These are phyloP conservation scores for Hydrotaea cyrtoneurina DNA, from an alignment of 2,888 invertebrate genomes.

Conservation along the genomic window DNA sequence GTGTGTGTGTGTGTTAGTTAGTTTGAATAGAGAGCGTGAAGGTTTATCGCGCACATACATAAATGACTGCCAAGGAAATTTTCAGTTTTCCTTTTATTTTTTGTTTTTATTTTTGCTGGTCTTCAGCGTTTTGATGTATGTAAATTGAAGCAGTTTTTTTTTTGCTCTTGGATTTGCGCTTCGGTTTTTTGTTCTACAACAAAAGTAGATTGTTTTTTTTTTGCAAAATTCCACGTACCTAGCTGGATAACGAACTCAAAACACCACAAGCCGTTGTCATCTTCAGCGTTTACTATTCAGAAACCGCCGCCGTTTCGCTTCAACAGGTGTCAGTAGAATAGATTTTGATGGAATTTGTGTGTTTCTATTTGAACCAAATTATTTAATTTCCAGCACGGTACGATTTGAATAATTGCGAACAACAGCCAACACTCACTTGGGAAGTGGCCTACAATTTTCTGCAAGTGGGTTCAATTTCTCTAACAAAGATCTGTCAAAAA, in stretches of 20 bases:
- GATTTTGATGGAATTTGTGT: background rate
- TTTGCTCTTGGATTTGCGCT: background rate
- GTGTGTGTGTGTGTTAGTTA: no score
- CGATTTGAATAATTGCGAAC: no score
- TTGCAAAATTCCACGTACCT: background rate
- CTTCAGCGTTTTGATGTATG: conserved; percentile 28
- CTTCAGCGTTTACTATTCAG: background rate
- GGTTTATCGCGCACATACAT: background rate
- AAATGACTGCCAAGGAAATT: background rate
- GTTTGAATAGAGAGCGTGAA: background rate
- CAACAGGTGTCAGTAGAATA: conserved; percentile 1
- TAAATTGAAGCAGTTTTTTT: conserved; percentile 27
- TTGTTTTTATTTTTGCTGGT: background rate
- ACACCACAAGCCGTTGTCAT: background rate
- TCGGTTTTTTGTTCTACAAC: background rate
- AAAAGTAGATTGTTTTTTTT: background rate
- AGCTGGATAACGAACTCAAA: background rate
- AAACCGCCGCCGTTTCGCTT: background rate
- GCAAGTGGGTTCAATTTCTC: no score
- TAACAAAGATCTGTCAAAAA: no score
- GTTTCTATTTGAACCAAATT: no score
- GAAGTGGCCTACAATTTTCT: no score
- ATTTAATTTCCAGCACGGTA: no score
- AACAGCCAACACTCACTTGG: no score
- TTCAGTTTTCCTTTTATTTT: background rate